phyloP scores from a whole-genome alignment of 2,797 vertebrate genomes.

The Champsocephalus gunnari region DNA sequence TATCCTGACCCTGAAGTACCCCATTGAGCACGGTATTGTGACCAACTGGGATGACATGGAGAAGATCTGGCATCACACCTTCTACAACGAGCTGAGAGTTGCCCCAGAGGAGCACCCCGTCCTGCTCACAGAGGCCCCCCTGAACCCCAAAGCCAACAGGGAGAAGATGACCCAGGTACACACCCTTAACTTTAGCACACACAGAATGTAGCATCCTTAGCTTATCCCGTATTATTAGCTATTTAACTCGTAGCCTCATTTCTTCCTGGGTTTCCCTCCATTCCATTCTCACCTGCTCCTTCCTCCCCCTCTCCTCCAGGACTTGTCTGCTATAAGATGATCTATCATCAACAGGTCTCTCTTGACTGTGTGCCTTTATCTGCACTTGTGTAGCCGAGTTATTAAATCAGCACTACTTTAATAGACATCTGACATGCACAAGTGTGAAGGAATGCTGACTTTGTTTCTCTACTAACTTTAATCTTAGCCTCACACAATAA shows the following conservation, averaged over 20 bases:
- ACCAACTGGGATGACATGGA: constrained; percentile 92
- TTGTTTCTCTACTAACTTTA: constrained; percentile 68
- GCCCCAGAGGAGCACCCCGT: constrained; percentile 98
- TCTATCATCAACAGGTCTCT: constrained; percentile 93
- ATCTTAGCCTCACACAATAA: constrained; percentile 55
- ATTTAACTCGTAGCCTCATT: constrained; percentile 17
- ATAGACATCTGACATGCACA: constrained; percentile 74
- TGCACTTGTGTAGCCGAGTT: constrained; percentile 69
- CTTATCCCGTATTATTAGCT: neutral
- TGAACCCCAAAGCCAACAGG: constrained; percentile 99
- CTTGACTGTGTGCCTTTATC: constrained; percentile 80
- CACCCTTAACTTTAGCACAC: neutral
- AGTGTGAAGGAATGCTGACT: constrained; percentile 78
- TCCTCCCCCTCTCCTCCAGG: constrained; percentile 83
- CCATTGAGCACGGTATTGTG: constrained; percentile 96
- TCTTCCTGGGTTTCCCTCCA: constrained; percentile 28
- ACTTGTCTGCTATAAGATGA: constrained; percentile 90
- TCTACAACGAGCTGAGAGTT: constrained; percentile 98
- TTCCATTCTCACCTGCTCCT: constrained; percentile 75
- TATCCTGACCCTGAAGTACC: constrained; percentile 98
- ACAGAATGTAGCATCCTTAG: neutral
- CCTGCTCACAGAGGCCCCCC: constrained; percentile 97
- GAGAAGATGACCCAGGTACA: constrained; percentile 99
- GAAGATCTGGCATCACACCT: constrained; percentile 95
- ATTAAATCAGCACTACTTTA: constrained; percentile 41